Evolutionary conservation across 2,888 invertebrate species (phyloP), one percentile per base, ranked within the genome.

Genomic region (Polietes domitor): DNA sequence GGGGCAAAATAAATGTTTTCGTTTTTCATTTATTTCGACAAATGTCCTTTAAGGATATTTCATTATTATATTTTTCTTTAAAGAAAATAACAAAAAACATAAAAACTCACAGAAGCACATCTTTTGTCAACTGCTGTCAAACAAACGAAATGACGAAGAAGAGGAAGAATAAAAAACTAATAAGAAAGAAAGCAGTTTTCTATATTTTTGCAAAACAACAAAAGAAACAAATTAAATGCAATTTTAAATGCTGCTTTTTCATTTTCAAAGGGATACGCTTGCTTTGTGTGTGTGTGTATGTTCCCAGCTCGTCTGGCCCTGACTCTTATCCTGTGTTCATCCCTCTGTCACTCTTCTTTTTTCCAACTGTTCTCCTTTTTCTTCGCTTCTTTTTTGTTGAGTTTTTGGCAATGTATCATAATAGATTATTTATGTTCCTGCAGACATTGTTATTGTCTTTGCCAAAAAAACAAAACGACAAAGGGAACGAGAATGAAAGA

Each of bases 371-470:
- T 53, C 50, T 17, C 21, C 12, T 53, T 53, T 10, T 53, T 21
- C 2, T 2, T 58, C n/a, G n/a, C 21, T 43, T 47, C 17, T 68
- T 65, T 63, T 37, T 7, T 32, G 17, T 43, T 41, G 21, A 12
- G 10, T 47, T 68, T 68, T 80, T 76, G 76, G 68, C 72, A 81
- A 65, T n/a, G 72, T 73, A 72, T 68, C 47, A 73, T 47, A 81
- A 77, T 28, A 65, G 24, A 73, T 73, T 58, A 32, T 55, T 68
- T 24, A 24, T 55, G 47, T 43, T 77, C 26, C 71, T 81, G 65
- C 72, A 53, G 47, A 58, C 65, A 32, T 50, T 37, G 15, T 65
- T 72, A 12, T 43, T 77, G 53, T 53, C 24, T 65, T 72, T 63
- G 78, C 78, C 53, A 55, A 53, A 65, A n/a, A 53, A 68, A 1